A percentile compares a stretch with the other conserved stretches of the same genome.
phyloP scores from a whole-genome alignment of 2,113 vertebrate genomes.

The Mandrillus leucophaeus region DNA sequence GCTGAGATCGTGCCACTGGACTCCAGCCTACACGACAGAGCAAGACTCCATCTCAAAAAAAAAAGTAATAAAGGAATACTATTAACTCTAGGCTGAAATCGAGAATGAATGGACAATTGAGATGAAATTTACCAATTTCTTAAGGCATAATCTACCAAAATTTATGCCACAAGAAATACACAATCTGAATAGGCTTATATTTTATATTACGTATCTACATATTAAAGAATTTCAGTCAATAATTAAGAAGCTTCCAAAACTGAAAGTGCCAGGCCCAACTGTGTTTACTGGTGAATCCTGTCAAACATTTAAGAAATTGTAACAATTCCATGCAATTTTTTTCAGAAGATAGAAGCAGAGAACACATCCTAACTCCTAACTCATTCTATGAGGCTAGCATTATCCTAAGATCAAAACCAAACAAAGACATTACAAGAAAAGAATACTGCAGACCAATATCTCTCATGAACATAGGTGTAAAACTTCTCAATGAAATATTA shows the following conservation, averaged over 20 bases:
- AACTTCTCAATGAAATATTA: neutral
- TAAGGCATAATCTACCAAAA: neutral
- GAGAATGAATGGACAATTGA: neutral
- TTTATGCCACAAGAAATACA: neutral
- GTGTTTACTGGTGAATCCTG: neutral
- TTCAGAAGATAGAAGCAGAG: neutral
- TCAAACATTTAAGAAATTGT: neutral
- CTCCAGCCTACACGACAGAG: too few relatives aligned
- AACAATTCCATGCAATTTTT: neutral
- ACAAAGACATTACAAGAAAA: neutral
- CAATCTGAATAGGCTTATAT: neutral
- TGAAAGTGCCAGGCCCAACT: neutral
- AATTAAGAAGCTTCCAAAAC: neutral
- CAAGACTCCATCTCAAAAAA: too few relatives aligned
- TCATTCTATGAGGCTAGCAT: neutral
- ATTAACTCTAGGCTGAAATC: neutral
- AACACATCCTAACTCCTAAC: neutral
- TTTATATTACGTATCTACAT: neutral
- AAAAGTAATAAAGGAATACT: neutral
- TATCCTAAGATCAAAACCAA: neutral
- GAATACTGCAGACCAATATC: neutral
- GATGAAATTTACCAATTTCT: neutral
- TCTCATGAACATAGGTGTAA: neutral
- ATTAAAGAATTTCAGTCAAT: neutral
- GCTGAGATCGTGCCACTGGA: too few relatives aligned